Evolutionary conservation across 1,140 invertebrate genomes (phyloP).

Genomic region (Ridgeia piscesae): DNA sequence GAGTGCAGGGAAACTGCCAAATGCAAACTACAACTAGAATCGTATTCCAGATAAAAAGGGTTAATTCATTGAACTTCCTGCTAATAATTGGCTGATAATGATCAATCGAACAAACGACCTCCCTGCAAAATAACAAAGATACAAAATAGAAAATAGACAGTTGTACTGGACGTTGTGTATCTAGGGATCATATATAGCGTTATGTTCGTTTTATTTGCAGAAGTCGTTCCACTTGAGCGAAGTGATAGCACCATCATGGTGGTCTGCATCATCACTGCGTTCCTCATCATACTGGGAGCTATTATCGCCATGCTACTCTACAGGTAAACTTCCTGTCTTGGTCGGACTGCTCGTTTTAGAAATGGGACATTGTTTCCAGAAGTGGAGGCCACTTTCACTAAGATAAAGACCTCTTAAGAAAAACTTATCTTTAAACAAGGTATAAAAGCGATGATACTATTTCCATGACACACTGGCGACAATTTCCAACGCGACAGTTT

Average conservation of each 20-base stretch:
- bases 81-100: background rate
- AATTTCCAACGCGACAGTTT: too few relatives aligned
- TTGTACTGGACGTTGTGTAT: background rate
- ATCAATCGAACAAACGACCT: background rate
- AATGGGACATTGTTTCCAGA: too few relatives aligned
- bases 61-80: background rate
- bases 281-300: background rate
- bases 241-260: constrained; percentile 4
- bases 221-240: background rate
- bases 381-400: too few relatives aligned
- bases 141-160: background rate
- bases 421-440: too few relatives aligned
- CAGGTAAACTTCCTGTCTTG: background rate
- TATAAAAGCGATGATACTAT: too few relatives aligned
- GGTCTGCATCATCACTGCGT: background rate
- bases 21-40: too few relatives aligned
- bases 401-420: too few relatives aligned
- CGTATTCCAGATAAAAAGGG: too few relatives aligned
- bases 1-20: too few relatives aligned
- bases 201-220: background rate
- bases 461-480: too few relatives aligned
- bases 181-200: background rate
- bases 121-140: constrained; percentile 2
- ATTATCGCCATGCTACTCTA: background rate
- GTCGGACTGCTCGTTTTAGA: background rate